These are phyloP conservation scores for Camponotus floridanus DNA, from an alignment of 1,140 invertebrate genomes.

Conservation along the genomic window DNA sequence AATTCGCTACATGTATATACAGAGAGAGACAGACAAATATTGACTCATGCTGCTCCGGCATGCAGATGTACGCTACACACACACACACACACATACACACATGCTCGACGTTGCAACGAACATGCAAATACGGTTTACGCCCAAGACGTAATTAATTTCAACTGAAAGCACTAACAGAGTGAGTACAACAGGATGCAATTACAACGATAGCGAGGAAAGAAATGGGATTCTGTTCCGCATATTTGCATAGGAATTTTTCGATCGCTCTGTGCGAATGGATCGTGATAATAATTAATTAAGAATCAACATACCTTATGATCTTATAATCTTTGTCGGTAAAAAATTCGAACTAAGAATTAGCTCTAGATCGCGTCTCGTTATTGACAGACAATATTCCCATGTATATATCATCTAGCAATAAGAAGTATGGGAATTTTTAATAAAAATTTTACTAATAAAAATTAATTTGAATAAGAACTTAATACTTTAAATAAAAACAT, in stretches of 20 bases:
- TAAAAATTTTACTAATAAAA: too few species aligned
- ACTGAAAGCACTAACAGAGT: not conserved
- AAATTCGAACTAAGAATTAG: not conserved
- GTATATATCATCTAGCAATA: too few species aligned
- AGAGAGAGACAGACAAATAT: conserved; percentile 18
- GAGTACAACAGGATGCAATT: conserved; percentile 16
- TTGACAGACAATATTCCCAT: not conserved
- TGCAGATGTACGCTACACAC: not conserved
- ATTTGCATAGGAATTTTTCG: conserved; percentile 13
- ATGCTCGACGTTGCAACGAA: not conserved
- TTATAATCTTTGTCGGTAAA: not conserved
- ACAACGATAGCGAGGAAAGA: not conserved
- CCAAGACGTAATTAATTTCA: conserved; percentile 39
- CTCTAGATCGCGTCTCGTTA: not conserved
- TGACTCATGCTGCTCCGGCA: not conserved
- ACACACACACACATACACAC: not conserved
- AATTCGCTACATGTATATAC: not conserved
- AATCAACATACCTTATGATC: not conserved
- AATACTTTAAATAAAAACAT: too few species aligned
- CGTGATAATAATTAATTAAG: conserved; percentile 31
- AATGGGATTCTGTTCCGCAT: not conserved
- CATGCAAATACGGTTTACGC: not conserved
- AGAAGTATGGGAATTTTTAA: too few species aligned
- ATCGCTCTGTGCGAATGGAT: not conserved
- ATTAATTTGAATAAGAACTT: too few species aligned